A percentile compares a stretch with the other conserved stretches of the same genome.
phyloP scores from a whole-genome alignment of 2,113 vertebrate species.

The Perca flavescens region DNA sequence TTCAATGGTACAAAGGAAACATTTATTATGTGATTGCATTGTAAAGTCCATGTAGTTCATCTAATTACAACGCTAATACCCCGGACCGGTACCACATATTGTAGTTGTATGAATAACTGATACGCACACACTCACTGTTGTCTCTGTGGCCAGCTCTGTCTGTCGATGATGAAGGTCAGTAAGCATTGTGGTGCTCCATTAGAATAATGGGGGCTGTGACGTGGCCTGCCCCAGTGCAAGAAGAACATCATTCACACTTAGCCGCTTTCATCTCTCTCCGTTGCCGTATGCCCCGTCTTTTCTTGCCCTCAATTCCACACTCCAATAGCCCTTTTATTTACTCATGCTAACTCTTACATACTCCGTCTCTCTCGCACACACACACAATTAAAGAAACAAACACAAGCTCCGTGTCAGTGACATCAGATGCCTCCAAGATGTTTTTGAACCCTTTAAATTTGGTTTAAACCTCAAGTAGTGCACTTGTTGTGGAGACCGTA shows the following conservation, averaged over 20 bases:
- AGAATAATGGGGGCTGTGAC: conserved; percentile 71
- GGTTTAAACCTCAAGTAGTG: not conserved
- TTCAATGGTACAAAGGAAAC: conserved; percentile 17
- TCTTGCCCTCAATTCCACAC: conserved; percentile 64
- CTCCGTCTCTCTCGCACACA: not conserved
- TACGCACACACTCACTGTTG: conserved; percentile 24
- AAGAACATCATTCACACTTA: conserved; percentile 75
- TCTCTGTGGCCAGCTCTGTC: conserved; percentile 38
- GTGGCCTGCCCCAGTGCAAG: conserved; percentile 58
- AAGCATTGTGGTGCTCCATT: conserved; percentile 69
- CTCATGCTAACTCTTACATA: conserved; percentile 44
- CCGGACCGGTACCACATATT: conserved; percentile 17
- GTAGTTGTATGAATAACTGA: conserved; percentile 50
- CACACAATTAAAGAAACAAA: conserved; percentile 34
- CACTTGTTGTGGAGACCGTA: not conserved
- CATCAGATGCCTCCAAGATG: not conserved
- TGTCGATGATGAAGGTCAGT: conserved; percentile 76
- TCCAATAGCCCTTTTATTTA: conserved; percentile 54
- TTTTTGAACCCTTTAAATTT: not conserved
- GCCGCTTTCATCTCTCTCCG: conserved; percentile 52
- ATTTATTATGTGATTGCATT: conserved; percentile 31
- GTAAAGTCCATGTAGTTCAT: conserved; percentile 39
- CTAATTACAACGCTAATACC: conserved; percentile 48
- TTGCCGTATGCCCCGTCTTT: conserved; percentile 44
- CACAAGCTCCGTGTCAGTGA: conserved; percentile 13